phyloP scores from a whole-genome alignment of 1,140 invertebrate species.

The Bombus pascuorum region DNA sequence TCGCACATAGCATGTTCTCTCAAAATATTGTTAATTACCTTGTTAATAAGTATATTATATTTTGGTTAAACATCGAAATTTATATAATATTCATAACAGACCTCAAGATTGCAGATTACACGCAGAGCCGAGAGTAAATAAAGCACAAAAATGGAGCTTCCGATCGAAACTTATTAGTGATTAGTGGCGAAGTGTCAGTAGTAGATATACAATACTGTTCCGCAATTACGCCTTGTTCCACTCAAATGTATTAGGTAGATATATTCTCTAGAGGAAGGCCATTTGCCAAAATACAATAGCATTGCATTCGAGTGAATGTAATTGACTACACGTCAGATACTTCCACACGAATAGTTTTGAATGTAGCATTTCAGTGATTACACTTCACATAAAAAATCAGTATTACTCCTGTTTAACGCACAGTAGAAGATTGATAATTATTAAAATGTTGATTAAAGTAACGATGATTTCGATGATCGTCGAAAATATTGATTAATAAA shows the following conservation, averaged over 20 bases:
- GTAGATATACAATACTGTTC: neutral
- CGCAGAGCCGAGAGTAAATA: neutral
- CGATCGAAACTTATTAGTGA: slow-evolving; percentile 13
- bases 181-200: neutral
- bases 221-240: neutral
- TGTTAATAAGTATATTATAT: neutral
- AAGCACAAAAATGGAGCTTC: neutral
- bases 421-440: too few species aligned
- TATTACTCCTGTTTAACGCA: too few species aligned
- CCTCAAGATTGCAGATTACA: neutral
- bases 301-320: neutral
- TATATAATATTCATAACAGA: neutral
- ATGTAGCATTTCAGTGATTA: too few species aligned
- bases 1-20: too few species aligned
- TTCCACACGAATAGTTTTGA: neutral
- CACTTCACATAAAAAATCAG: too few species aligned
- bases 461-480: too few species aligned
- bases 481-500: too few species aligned
- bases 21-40: neutral
- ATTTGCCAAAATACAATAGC: neutral
- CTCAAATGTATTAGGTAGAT: neutral
- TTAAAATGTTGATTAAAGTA: too few species aligned
- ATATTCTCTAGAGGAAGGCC: neutral
- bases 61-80: too few species aligned
- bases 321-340: neutral